Evolutionary conservation across 2,797 vertebrate genomes (phyloP).

Genomic region (Amblyraja radiata): DNA sequence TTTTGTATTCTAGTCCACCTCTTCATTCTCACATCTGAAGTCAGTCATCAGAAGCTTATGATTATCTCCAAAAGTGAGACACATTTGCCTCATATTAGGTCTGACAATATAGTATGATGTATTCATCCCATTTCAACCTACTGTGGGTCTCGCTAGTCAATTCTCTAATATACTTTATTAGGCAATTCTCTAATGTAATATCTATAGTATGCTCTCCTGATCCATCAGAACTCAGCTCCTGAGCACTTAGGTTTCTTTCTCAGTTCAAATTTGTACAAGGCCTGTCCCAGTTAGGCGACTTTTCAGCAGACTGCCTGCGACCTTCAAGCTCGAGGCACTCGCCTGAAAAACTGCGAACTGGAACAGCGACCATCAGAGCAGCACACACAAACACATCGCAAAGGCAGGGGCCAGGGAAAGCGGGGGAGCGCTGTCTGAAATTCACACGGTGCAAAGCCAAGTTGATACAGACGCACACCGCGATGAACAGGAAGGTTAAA

Average conservation of each 20-base stretch:
- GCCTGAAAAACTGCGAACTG: too few relatives aligned
- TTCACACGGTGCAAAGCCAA: too few relatives aligned
- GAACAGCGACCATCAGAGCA: too few relatives aligned
- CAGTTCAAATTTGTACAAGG: background rate
- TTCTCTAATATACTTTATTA: background rate
- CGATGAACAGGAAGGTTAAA: too few relatives aligned
- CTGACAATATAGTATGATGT: background rate
- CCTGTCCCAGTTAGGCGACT: too few relatives aligned
- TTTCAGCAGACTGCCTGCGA: too few relatives aligned
- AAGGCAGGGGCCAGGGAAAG: too few relatives aligned
- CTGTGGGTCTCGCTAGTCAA: too few relatives aligned
- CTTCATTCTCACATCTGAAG: background rate
- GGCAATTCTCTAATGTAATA: background rate
- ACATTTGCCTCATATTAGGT: background rate
- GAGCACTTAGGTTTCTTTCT: background rate
- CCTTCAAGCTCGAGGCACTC: too few relatives aligned
- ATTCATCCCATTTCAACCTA: background rate
- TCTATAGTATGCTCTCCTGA: background rate
- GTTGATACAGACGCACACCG: too few relatives aligned
- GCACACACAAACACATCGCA: too few relatives aligned
- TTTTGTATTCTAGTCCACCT: background rate
- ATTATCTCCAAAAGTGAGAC: background rate
- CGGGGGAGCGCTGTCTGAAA: too few relatives aligned
- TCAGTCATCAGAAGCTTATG: background rate
- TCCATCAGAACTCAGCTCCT: background rate